Evolutionary conservation across 2,113 vertebrate genomes (phyloP), one percentile per base, ranked within the genome.

Genomic region (Paraplagusia blochii): DNA sequence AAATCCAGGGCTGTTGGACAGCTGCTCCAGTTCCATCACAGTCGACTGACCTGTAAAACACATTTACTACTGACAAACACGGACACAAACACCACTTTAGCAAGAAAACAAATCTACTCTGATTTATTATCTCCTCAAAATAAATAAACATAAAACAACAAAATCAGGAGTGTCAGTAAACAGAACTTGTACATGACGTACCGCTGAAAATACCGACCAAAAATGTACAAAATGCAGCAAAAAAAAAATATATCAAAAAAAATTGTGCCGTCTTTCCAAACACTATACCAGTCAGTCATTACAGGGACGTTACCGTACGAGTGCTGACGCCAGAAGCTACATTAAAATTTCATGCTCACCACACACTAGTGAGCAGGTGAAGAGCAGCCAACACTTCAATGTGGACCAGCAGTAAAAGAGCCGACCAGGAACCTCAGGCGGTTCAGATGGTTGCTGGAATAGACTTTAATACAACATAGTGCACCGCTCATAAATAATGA

Each of bases 61-160:
- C n/a, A n/a, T n/a, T n/a, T n/a, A n/a, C n/a, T n/a, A n/a, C n/a
- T n/a, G n/a, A n/a, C 18, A 52, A 29, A 53, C 15, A 46, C 35
- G 47, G 29, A 7, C 19, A 15, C 11, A 39, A 3, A 46, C 22
- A 40, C 13, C 43, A 45, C 10, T 17, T 47, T 66, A 64, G 14
- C 43, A 58, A 65, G 58, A 75, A 82, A 82, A 80, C 39, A 34
- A 65, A 75, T 58, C 68, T 58, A 70, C 64, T 69, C 74, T 54
- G 40, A 66, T 72, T 83, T 85, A 91, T 91, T 92, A 91, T 84
- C 79, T 69, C 58, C 89, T 91, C 84, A 88, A 90, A 95, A 94
- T 94, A 95, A 94, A 94, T 94, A 92, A 93, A 95, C 87, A 77
- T 81, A 72, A 88, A 80, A 86, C 79, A 90, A 87, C 70, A 46